Conservation (phyloP, 2,888 invertebrate species). For the Doris montereyensis region DNA sequence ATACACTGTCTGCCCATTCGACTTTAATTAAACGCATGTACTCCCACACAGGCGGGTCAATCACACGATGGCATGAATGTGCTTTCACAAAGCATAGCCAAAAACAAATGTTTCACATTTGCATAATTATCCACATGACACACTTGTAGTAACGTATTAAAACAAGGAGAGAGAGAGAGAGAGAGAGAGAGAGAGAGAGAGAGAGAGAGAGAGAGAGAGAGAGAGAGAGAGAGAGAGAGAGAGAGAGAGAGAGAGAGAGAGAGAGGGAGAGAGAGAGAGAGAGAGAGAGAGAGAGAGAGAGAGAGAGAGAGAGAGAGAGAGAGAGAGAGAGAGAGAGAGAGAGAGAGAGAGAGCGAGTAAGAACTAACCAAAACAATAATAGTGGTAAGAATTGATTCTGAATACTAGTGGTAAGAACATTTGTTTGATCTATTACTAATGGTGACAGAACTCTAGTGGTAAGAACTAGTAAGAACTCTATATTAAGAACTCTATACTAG, state of each 20-base stretch:
- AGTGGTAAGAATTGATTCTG: not conserved
- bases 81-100: too few species aligned
- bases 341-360: conserved; percentile 1
- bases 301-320: not conserved
- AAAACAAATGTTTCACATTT: too few species aligned
- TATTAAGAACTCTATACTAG: not conserved
- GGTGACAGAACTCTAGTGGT: not conserved
- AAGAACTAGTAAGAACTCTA: not conserved
- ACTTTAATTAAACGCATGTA: too few species aligned
- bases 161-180: too few species aligned
- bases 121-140: too few species aligned
- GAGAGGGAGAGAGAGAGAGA: not conserved
- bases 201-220: conserved; percentile 18
- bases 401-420: too few species aligned
- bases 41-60: too few species aligned
- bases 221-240: conserved; percentile 13
- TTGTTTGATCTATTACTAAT: too few species aligned
- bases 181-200: not conserved
- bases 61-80: too few species aligned
- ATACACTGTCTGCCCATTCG: too few species aligned
- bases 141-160: too few species aligned
- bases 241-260: not conserved
- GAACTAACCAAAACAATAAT: not conserved
- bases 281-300: not conserved
- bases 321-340: conserved; percentile 6